These are phyloP conservation scores for Epinephelus lanceolatus DNA, from an alignment of 2,113 vertebrate genomes.

Conservation along the genomic window DNA sequence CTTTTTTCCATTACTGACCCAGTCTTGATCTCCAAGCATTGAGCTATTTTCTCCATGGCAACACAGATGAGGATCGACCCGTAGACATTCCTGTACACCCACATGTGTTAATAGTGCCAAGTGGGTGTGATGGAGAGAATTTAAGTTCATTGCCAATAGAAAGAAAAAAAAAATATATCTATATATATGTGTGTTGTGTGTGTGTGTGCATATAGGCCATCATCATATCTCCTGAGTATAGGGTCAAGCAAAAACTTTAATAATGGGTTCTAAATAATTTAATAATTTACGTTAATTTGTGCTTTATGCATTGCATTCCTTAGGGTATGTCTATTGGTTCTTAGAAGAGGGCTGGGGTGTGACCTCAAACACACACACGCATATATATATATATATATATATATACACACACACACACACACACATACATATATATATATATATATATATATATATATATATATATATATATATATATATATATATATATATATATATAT, in stretches of 20 bases:
- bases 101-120: constrained; percentile 40
- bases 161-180: neutral
- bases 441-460: too few relatives aligned
- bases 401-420: too few relatives aligned
- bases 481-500: too few relatives aligned
- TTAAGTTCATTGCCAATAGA: neutral
- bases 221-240: neutral
- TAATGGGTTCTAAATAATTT: neutral
- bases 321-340: too few relatives aligned
- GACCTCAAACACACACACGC: too few relatives aligned
- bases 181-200: too few relatives aligned
- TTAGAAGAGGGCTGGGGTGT: too few relatives aligned
- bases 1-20: constrained; percentile 34
- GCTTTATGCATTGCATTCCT: too few relatives aligned
- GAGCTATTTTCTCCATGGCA: constrained; percentile 58
- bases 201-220: neutral
- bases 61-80: constrained; percentile 30
- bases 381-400: too few relatives aligned
- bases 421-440: too few relatives aligned
- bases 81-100: constrained; percentile 17
- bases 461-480: too few relatives aligned
- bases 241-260: neutral
- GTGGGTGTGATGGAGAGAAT: constrained; percentile 6
- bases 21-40: constrained; percentile 42
- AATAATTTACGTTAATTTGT: neutral